phyloP scores from a whole-genome alignment of 2,888 invertebrate species.

The Carabus problematicus region DNA sequence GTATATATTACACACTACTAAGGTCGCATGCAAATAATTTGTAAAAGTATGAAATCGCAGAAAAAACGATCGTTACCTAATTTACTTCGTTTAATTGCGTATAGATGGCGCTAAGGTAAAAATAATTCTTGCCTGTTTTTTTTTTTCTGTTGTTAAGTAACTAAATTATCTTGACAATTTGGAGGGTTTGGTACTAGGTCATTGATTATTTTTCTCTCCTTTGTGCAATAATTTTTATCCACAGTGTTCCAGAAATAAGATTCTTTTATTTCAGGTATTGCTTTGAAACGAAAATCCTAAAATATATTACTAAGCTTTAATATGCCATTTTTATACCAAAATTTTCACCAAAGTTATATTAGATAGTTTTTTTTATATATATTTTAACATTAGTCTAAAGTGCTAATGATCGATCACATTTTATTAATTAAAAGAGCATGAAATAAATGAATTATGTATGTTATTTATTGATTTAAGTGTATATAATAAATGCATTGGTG shows the following conservation, averaged over 20 bases:
- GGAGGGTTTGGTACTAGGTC: neutral
- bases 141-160: too few relatives aligned
- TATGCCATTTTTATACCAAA: constrained; percentile 38
- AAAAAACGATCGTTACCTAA: too few relatives aligned
- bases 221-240: constrained; percentile 35
- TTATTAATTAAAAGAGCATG: neutral
- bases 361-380: constrained; percentile 19
- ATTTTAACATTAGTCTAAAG: too few relatives aligned
- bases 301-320: constrained; percentile 30
- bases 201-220: constrained; percentile 15
- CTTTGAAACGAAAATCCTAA: constrained; percentile 20
- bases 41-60: too few relatives aligned
- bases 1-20: too few relatives aligned
- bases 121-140: too few relatives aligned
- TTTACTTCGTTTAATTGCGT: too few relatives aligned
- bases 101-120: too few relatives aligned
- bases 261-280: constrained; percentile 33
- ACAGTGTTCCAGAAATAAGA: neutral
- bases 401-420: constrained; percentile 8
- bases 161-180: too few relatives aligned
- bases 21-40: too few relatives aligned
- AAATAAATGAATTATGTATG: constrained; percentile 18
- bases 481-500: constrained; percentile 41
- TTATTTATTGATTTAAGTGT: constrained; percentile 42
- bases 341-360: constrained; percentile 37